Evolutionary conservation across 2,888 invertebrate genomes (phyloP).

Genomic region (Andrena bucephala): DNA sequence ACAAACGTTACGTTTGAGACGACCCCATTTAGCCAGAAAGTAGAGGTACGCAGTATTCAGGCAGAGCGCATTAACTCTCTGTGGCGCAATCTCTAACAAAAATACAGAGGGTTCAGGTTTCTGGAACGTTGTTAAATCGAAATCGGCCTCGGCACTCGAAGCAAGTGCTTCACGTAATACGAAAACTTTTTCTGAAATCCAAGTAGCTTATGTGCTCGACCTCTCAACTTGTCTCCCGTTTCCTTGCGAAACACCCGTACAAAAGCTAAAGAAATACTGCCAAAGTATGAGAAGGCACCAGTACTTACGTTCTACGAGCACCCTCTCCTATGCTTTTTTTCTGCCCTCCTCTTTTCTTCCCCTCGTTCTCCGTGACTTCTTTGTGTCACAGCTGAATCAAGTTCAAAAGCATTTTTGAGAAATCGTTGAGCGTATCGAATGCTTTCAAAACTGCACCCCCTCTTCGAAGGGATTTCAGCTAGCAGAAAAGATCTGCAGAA

Average conservation of each 20-base stretch:
- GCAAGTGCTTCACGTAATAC: conserved; percentile 44
- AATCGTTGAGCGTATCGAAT: conserved; percentile 20
- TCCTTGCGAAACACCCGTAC: conserved; percentile 26
- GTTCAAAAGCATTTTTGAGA: conserved; percentile 28
- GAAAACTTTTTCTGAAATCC: conserved; percentile 58
- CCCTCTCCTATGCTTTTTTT: neutral
- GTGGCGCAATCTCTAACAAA: conserved; percentile 12
- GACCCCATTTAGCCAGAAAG: neutral
- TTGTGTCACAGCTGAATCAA: conserved; percentile 16
- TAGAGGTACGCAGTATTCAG: neutral
- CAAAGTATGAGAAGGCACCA: conserved; percentile 19
- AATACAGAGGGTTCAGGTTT: conserved; percentile 25
- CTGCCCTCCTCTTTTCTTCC: neutral
- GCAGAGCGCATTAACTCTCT: neutral
- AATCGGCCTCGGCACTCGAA: conserved; percentile 28
- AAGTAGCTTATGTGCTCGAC: conserved; percentile 64
- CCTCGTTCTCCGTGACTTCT: neutral
- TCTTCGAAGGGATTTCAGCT: neutral
- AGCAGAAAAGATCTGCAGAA: neutral
- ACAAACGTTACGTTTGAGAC: neutral
- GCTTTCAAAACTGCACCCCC: neutral
- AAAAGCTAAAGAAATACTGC: conserved; percentile 26
- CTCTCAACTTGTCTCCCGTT: conserved; percentile 54
- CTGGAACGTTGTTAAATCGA: conserved; percentile 41
- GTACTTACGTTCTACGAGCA: conserved; percentile 27